phyloP scores from a whole-genome alignment of 2,888 invertebrate species.

The Lasioglossum vierecki region DNA sequence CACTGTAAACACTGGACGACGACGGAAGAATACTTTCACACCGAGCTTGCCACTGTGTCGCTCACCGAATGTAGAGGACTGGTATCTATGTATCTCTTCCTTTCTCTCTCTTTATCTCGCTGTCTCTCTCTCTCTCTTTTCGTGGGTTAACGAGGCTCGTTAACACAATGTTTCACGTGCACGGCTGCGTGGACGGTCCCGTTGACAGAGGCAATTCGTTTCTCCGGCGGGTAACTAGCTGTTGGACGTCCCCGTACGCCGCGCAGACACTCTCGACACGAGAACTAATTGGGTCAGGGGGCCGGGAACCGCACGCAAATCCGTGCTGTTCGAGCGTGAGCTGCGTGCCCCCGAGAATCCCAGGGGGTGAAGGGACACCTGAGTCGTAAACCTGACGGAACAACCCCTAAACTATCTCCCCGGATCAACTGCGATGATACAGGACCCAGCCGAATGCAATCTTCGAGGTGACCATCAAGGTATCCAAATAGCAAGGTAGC shows the following conservation, averaged over 20 bases:
- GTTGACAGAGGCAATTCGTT: slow-evolving; percentile 37
- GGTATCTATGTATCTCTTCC: not conserved
- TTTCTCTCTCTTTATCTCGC: too few species aligned
- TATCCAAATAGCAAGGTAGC: not conserved
- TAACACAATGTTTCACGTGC: slow-evolving; percentile 15
- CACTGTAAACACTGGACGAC: slow-evolving; percentile 42
- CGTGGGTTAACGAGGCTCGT: not conserved
- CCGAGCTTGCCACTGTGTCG: slow-evolving; percentile 32
- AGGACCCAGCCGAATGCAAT: not conserved
- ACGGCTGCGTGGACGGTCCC: slow-evolving; percentile 15
- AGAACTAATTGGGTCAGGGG: slow-evolving; percentile 79
- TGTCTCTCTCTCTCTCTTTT: not conserved
- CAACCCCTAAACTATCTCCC: not conserved
- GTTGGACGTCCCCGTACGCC: slow-evolving; percentile 21
- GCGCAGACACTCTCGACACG: slow-evolving; percentile 48
- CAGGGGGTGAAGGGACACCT: slow-evolving; percentile 18
- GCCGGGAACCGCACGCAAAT: slow-evolving; percentile 75
- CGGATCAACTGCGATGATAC: not conserved
- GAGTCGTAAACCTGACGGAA: not conserved
- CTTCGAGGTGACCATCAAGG: not conserved
- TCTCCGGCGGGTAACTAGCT: slow-evolving; percentile 20
- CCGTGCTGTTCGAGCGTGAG: slow-evolving; percentile 53
- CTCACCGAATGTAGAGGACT: slow-evolving; percentile 5
- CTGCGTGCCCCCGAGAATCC: slow-evolving; percentile 24
- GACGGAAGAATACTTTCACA: slow-evolving; percentile 13